These are phyloP conservation scores for Ramphastos sulfuratus DNA, from an alignment of 2,113 vertebrate species.

Conservation along the genomic window DNA sequence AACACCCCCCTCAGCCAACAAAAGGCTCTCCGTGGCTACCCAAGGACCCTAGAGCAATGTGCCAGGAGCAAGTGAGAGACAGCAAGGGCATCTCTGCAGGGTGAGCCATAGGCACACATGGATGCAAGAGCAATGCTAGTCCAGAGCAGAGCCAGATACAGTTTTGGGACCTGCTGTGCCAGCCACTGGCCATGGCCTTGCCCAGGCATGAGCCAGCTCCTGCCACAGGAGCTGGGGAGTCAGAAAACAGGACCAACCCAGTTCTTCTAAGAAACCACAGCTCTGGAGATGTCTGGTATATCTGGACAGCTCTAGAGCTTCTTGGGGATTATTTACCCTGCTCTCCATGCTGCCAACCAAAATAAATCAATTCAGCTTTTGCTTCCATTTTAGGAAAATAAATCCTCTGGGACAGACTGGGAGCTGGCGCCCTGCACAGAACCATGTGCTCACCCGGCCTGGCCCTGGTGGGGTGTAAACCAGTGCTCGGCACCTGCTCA, in stretches of 20 bases:
- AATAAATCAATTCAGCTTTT: constrained; percentile 44
- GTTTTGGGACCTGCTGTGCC: background rate
- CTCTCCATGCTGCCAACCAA: background rate
- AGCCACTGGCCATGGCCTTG: background rate
- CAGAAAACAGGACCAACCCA: fast-evolving
- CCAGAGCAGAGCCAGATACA: background rate
- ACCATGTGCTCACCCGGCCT: background rate
- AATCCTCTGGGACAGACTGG: constrained; percentile 7
- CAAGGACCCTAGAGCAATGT: fast-evolving
- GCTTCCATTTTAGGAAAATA: constrained; percentile 59
- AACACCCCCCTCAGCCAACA: background rate
- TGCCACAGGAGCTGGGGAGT: background rate
- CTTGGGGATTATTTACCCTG: background rate
- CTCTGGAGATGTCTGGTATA: background rate
- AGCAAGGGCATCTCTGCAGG: background rate
- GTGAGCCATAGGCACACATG: fast-evolving
- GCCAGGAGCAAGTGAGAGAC: fast-evolving
- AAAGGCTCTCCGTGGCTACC: background rate
- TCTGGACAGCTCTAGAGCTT: constrained; percentile 2
- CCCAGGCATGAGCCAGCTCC: background rate
- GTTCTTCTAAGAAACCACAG: fast-evolving
- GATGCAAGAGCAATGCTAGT: fast-evolving
- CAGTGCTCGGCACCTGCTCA: fast-evolving
- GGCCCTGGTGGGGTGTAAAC: background rate
- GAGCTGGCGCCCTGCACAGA: background rate